Evolutionary conservation across 2,888 invertebrate genomes (phyloP).

Genomic region (Sussaba pulchella): DNA sequence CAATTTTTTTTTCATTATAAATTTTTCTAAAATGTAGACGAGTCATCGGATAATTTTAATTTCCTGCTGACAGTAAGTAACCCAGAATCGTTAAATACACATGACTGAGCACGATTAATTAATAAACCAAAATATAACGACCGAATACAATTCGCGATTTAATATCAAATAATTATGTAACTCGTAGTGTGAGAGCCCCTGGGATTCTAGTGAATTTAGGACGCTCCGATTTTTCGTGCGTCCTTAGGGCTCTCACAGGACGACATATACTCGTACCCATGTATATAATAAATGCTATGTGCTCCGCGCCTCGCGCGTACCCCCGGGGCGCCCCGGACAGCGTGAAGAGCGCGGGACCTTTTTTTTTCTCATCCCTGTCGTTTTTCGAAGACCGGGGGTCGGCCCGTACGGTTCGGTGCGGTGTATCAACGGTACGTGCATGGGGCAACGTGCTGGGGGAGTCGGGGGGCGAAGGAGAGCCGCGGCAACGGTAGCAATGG

Average conservation of each 20-base stretch:
- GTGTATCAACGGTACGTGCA: constrained; percentile 34
- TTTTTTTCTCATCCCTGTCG: constrained; percentile 38
- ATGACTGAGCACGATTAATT: no score
- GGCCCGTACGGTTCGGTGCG: constrained; percentile 23
- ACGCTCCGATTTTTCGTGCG: constrained; percentile 25
- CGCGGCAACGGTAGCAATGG: constrained; percentile 33
- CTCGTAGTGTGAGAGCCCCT: constrained; percentile 36
- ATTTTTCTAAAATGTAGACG: no score
- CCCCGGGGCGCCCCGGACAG: constrained; percentile 30
- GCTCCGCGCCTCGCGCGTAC: constrained; percentile 9
- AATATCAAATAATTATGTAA: neutral
- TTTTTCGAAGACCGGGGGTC: constrained; percentile 38
- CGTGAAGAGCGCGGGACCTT: constrained; percentile 44
- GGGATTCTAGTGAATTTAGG: neutral
- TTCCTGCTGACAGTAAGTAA: no score
- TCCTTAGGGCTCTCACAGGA: constrained; percentile 31
- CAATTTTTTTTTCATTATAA: neutral
- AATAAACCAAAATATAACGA: no score
- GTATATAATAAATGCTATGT: constrained; percentile 6
- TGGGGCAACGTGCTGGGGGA: constrained; percentile 66
- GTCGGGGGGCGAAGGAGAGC: constrained; percentile 33
- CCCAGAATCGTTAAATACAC: no score
- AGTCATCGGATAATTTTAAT: no score
- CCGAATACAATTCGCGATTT: neutral
- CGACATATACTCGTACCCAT: neutral